Percentiles rank a stretch among this genome's conserved stretches.
These are phyloP conservation scores for Matsumyia berberina DNA, from an alignment of 2,888 invertebrate genomes.

Conservation along the genomic window DNA sequence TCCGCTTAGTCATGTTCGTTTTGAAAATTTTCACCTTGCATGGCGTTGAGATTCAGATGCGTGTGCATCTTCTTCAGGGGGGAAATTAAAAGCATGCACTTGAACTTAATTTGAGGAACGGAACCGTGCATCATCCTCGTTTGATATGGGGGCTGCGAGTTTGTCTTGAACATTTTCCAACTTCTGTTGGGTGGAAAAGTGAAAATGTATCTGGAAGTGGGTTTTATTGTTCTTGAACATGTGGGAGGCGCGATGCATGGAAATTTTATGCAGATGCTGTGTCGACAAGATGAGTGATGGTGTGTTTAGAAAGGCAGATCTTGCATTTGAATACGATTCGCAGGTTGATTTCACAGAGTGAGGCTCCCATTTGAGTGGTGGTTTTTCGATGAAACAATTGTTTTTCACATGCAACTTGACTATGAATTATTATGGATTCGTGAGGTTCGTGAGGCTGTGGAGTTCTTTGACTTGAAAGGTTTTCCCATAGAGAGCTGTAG, in stretches of 20 bases:
- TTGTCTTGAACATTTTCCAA: not conserved
- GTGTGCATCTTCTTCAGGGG: constrained; percentile 28
- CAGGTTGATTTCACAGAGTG: not conserved
- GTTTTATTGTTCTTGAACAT: constrained; percentile 21
- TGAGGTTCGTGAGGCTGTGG: not conserved
- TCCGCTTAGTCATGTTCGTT: constrained; percentile 23
- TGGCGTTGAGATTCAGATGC: not conserved
- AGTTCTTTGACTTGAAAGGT: constrained; percentile 4
- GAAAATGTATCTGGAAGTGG: constrained; percentile 34
- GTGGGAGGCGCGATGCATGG: constrained; percentile 15
- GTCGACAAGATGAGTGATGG: not conserved
- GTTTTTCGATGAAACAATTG: not conserved
- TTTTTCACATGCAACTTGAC: constrained; percentile 1
- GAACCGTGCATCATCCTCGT: constrained; percentile 2
- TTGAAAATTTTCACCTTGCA: constrained; percentile 40
- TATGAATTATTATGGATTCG: constrained; percentile 7
- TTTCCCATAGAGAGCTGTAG: not conserved
- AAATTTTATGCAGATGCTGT: not conserved
- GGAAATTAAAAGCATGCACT: constrained; percentile 62
- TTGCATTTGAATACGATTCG: constrained; percentile 4
- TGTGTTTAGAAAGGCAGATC: constrained; percentile 17
- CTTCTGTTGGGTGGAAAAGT: constrained; percentile 33
- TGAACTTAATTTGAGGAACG: constrained; percentile 61
- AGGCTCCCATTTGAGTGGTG: constrained; percentile 2
- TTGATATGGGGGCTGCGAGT: constrained; percentile 10